Conservation (phyloP, 2,888 invertebrate genomes). For the Argyra leucocephala region DNA sequence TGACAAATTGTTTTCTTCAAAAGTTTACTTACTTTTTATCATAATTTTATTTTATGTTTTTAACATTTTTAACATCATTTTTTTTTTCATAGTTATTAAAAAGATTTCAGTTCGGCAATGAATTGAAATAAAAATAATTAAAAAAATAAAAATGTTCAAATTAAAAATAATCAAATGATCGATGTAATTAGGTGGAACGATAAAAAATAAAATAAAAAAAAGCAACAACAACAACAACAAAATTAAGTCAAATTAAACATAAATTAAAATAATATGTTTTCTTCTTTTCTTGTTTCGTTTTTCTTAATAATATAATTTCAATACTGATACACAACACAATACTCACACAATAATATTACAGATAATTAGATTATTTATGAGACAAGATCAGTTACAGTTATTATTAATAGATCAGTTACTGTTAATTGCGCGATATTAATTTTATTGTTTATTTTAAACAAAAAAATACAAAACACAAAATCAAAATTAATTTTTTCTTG, state of each 20-base stretch:
- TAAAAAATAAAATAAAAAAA: not conserved
- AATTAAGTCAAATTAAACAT: not conserved
- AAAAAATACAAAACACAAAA: too few relatives aligned
- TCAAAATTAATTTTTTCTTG: not conserved
- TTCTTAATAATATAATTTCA: too few relatives aligned
- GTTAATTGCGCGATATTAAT: not conserved
- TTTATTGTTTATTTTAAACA: not conserved
- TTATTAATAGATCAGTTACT: not conserved
- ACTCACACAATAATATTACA: not conserved
- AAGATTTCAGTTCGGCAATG: too few relatives aligned
- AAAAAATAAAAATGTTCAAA: not conserved
- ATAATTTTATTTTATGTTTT: too few relatives aligned
- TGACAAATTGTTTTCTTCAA: too few relatives aligned
- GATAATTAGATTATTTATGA: constrained; percentile 4
- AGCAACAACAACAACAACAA: not conserved
- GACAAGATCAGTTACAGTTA: constrained; percentile 6
- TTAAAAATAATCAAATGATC: not conserved
- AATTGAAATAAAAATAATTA: too few relatives aligned
- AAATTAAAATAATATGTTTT: too few relatives aligned
- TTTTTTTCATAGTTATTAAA: too few relatives aligned
- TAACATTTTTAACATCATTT: too few relatives aligned
- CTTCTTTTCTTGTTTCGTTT: too few relatives aligned
- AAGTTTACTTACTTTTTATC: too few relatives aligned
- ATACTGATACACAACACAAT: too few relatives aligned
- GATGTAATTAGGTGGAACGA: not conserved